phyloP scores from a whole-genome alignment of 2,113 vertebrate genomes.

The Toxotes jaculatrix region DNA sequence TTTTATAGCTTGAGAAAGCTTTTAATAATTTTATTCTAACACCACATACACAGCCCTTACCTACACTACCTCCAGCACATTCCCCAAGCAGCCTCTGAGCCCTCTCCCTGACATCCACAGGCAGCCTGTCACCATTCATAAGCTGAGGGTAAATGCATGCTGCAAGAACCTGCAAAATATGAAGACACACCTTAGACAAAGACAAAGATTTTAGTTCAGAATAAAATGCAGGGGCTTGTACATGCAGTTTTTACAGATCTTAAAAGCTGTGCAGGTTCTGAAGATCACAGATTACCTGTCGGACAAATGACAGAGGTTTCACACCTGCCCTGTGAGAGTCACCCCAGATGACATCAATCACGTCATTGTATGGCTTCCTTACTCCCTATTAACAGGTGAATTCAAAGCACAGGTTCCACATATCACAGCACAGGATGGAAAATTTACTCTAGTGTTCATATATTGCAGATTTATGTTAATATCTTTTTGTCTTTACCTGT shows the following conservation, averaged over 20 bases:
- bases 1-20: neutral
- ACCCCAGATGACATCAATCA: slow-evolving; percentile 71
- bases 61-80: slow-evolving; percentile 76
- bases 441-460: neutral
- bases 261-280: neutral
- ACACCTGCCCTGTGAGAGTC: slow-evolving; percentile 73
- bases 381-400: slow-evolving; percentile 59
- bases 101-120: slow-evolving; percentile 73
- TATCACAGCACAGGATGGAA: neutral
- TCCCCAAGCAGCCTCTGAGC: slow-evolving; percentile 64
- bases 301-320: slow-evolving; percentile 80
- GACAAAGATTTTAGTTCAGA: neutral
- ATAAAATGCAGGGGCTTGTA: neutral
- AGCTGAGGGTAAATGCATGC: slow-evolving; percentile 81
- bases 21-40: neutral
- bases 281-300: slow-evolving; percentile 76
- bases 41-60: slow-evolving; percentile 57
- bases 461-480: neutral
- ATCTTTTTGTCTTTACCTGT: slow-evolving; percentile 37
- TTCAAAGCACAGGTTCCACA: slow-evolving; percentile 9
- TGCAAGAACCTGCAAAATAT: slow-evolving; percentile 77
- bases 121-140: slow-evolving; percentile 64
- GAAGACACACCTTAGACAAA: neutral
- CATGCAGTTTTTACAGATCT: neutral
- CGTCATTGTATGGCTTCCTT: slow-evolving; percentile 66